A percentile compares a stretch with the other conserved stretches of the same genome.
Conservation (phyloP, 2,113 vertebrate species). For the Struthidea cinerea region DNA sequence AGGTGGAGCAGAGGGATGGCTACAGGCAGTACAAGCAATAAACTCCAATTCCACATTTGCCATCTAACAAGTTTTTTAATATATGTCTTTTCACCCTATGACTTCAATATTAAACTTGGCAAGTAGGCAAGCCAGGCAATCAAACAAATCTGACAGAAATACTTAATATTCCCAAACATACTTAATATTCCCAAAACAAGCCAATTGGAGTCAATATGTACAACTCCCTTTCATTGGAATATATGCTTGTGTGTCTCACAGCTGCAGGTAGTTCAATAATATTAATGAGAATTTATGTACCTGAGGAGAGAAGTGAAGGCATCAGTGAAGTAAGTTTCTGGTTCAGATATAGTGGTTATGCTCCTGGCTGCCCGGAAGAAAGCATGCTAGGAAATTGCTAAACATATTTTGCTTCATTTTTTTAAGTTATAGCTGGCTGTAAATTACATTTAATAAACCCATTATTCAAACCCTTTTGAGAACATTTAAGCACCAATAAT, state of each 20-base stretch:
- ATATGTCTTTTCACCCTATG: background rate
- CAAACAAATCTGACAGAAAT: slow-evolving; percentile 14
- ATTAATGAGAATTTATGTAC: background rate
- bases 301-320: background rate
- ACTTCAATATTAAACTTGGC: slow-evolving; percentile 48
- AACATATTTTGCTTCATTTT: slow-evolving; percentile 34
- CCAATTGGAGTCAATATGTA: background rate
- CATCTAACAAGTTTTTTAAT: slow-evolving; percentile 29
- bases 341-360: background rate
- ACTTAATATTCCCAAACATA: background rate
- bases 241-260: background rate
- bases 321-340: background rate
- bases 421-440: slow-evolving; percentile 58
- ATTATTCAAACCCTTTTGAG: slow-evolving; percentile 32
- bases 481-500: slow-evolving; percentile 53
- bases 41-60: background rate
- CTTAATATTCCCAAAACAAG: background rate
- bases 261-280: slow-evolving; percentile 39
- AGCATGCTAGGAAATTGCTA: background rate
- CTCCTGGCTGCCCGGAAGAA: background rate
- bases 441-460: slow-evolving; percentile 61
- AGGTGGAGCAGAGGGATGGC: background rate
- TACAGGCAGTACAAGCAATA: slow-evolving; percentile 5
- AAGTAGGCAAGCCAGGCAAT: slow-evolving; percentile 13
- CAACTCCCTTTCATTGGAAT: background rate